Base-by-base conservation (phyloP, 2,888 invertebrate genomes). In the Ophioninae sp. region DNA sequence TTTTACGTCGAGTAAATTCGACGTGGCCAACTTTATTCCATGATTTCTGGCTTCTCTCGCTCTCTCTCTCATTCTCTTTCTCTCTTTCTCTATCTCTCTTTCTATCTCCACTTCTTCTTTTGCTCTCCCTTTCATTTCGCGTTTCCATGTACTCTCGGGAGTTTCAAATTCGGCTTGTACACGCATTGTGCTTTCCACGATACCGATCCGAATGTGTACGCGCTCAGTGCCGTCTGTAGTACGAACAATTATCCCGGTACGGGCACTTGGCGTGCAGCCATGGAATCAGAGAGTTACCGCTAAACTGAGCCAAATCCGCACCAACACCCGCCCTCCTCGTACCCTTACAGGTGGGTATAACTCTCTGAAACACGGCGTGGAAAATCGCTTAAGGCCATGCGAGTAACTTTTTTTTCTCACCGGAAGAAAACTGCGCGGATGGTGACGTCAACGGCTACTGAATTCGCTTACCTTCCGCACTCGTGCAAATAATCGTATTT, bases 201-300 rank as follows among this genome's bases (percentile, higher is more conserved):
- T n/a, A 65, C 13, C 51, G 74, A 22, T 56, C 64, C 44, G 69
- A 77, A 69, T 76, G 56, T 68, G 59, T 64, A 65, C 80, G 75
- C 22, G 68, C 51, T n/a, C 59, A 59, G 20, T 59, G 13, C 63
- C 83, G 71, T 68, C 51, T 51, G 51, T 51, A 51, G 79, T 85
- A 85, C 84, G 83, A 86, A 86, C 82, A 83, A 86, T 85, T 85
- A 85, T 67, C 83, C 81, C 63, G 68, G 59, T 82, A 59, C 72
- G 58, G 78, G 84, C 83, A 85, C 84, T 86, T 85, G 86, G 85
- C 86, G 71, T 63, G 79, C 67, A 80, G 85, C 85, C 86, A 83
- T 83, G 79, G 71, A 85, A 79, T 75, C 81, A 67, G 72, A 74
- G 65, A 79, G 64, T 72, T 79, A 71, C 79, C 72, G 77, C 76